Evolutionary conservation across 1,140 invertebrate genomes (phyloP).

Genomic region (Drosophila truncata): DNA sequence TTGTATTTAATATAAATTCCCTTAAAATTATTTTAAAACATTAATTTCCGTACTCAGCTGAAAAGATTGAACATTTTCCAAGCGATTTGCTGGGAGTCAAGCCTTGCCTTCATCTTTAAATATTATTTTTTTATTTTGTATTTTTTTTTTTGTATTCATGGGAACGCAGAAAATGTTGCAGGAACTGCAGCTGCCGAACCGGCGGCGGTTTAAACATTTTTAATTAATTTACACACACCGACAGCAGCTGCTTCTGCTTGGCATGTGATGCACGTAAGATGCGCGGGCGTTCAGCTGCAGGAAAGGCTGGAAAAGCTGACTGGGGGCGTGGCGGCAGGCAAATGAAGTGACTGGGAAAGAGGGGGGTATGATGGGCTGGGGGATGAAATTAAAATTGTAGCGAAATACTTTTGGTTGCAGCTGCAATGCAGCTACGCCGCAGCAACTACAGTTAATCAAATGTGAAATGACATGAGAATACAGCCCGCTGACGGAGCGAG

Average conservation of each 20-base stretch:
- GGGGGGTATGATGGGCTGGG: not conserved
- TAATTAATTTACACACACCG: conserved; percentile 74
- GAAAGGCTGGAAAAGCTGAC: not conserved
- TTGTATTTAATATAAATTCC: not conserved
- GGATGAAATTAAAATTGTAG: conserved; percentile 73
- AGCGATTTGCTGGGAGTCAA: not conserved
- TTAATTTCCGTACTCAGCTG: not conserved
- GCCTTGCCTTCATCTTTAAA: conserved; percentile 11
- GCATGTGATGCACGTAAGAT: conserved; percentile 71
- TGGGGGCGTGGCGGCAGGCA: conserved; percentile 13
- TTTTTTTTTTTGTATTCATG: not conserved
- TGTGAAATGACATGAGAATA: conserved; percentile 61
- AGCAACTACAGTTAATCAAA: conserved; percentile 76
- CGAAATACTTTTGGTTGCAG: conserved; percentile 63
- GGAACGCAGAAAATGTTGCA: conserved; percentile 23
- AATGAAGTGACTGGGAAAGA: conserved; percentile 33
- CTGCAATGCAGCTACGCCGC: conserved; percentile 31
- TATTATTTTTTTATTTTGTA: conserved; percentile 5
- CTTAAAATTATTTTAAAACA: not conserved
- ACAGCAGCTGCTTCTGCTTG: conserved; percentile 75
- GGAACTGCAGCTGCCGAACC: conserved; percentile 48
- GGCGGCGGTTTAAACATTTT: conserved; percentile 69
- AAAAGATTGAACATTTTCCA: conserved; percentile 6
- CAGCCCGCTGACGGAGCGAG: conserved; percentile 5
- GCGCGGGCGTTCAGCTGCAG: conserved; percentile 20